Base-by-base conservation (phyloP, 2,113 vertebrate species). In the Embiotoca jacksoni region DNA sequence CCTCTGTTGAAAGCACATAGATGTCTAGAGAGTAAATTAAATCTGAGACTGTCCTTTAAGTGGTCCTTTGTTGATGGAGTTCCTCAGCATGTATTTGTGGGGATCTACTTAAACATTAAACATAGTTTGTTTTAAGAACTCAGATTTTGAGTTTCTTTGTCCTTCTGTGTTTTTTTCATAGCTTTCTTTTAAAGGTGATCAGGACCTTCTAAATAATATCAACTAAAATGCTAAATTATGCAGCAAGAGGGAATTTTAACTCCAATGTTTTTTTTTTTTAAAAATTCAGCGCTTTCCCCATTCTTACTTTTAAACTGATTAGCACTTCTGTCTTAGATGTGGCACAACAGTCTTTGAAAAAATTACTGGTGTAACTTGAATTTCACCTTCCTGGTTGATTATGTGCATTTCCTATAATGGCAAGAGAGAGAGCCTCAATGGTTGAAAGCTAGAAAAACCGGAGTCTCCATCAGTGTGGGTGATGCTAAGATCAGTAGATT, bases 401-500 rank as follows among this genome's bases (percentile, higher is more conserved):
- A 8, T 50, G 64, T 65, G 44, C 36, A 54, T 2, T 65, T 50
- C 62, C 60, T 71, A 36, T 54, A 52, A 70, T 52, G 3, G 56
- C 66, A 70, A 78, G 52, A 56, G 11, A 56, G 11, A 63, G 31
- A 56, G 13, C 46, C 32, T 59, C 30, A 85, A 83, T 67, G 39
- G 35, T 39, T 72, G 23, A 37, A 78, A 59, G 37, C 72, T 80
- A 2, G 50, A 50, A 75, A 88, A 36, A 62, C 52, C 3, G 1
- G 31, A 61, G 32, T 66, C 57, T 83, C 37, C 36, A 59, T 76
- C 57, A 72, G 39, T 75, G 50, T 57, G 62, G 77, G 13, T 75
- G 74, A 86, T 73, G 53, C 35, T 59, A 13, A 60, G 74, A 82
- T 93, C 76, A 73, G 75, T 83, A 55, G 75, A 52, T 52, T 78